Base-by-base conservation (phyloP, 2,113 vertebrate species). In the Chaetops frenatus region DNA sequence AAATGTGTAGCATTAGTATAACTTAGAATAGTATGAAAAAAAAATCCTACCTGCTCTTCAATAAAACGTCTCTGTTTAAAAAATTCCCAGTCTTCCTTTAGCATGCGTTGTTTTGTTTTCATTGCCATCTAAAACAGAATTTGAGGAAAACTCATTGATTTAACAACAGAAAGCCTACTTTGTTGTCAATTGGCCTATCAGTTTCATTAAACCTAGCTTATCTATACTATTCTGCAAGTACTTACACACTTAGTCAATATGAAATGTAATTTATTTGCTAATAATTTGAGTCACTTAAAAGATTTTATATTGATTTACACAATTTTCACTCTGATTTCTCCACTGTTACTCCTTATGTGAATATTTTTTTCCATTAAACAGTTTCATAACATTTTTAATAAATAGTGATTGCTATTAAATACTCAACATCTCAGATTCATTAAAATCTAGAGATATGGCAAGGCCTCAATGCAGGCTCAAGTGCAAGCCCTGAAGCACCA, bases 61-160 rank as follows among this genome's bases (percentile, higher is more conserved):
- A 99, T 98, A 97, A 99, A 98, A 81, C 98, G 98, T 40, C 98
- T 98, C 92, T 99, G 99, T 90, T 99, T 99, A 94, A 99, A 99
- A 95, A 99, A 99, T 90, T 99, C 99, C 98, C 99, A 99, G 95
- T 99, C 99, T 94, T 99, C 99, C 90, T 99, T 99, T 45, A 99
- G 98, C 98, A 99, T 98, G 65, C 98, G 98, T 86, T 99, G 99
- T 62, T 99, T 99, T 42, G 98, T 98, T 98, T 98, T 99, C 97
- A 99, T 96, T 85, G 99, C 98, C 98, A 98, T 99, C 99, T 99
- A 94, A 58, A 92, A 95, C 53, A 96, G 58, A 95, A 96, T 94
- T 95, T 71, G 91, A 90, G 36, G 80, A 93, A 60, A 90, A 82
- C 61, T 85, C 74, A 82, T 51, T 94, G 72, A 88, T 93, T 85